These are phyloP conservation scores for Palythoa heliodiscus DNA, from an alignment of 92 coral and sea anemone species.

Conservation along the genomic window DNA sequence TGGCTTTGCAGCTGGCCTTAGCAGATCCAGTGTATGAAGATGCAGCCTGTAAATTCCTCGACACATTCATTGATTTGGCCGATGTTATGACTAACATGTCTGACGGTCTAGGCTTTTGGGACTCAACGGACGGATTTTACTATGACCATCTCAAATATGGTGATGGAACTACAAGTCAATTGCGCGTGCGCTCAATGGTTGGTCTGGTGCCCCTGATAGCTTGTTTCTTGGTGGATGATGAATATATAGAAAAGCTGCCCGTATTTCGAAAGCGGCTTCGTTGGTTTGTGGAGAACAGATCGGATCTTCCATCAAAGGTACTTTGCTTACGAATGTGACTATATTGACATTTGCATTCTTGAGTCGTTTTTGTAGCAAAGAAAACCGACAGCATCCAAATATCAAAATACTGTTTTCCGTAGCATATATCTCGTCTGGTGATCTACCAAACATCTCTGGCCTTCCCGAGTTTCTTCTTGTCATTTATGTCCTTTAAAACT, in stretches of 20 bases:
- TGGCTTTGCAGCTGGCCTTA: slow-evolving; percentile 85
- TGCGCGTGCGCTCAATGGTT: slow-evolving; percentile 90
- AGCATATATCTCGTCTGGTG: no score
- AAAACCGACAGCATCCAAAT: no score
- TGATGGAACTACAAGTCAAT: slow-evolving; percentile 44
- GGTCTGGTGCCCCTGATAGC: slow-evolving; percentile 87
- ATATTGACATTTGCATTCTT: no score
- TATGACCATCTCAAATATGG: slow-evolving; percentile 64
- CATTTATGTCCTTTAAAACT: neutral
- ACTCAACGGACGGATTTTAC: slow-evolving; percentile 83
- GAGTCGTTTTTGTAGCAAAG: no score
- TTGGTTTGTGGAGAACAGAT: slow-evolving; percentile 86
- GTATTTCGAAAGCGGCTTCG: slow-evolving; percentile 76
- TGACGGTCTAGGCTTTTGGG: slow-evolving; percentile 87
- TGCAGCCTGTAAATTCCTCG: slow-evolving; percentile 86
- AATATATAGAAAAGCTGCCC: slow-evolving; percentile 77
- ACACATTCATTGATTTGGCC: slow-evolving; percentile 83
- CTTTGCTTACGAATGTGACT: neutral
- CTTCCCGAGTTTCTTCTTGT: neutral
- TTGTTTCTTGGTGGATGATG: slow-evolving; percentile 75
- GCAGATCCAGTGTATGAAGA: slow-evolving; percentile 81
- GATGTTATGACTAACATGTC: slow-evolving; percentile 89
- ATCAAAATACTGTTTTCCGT: no score
- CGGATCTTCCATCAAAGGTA: slow-evolving; percentile 75
- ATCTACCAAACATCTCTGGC: no score